These are phyloP conservation scores for Pelagia noctiluca DNA, from an alignment of 30 jellyfish, hydroid and myxozoan genomes.

Conservation along the genomic window DNA sequence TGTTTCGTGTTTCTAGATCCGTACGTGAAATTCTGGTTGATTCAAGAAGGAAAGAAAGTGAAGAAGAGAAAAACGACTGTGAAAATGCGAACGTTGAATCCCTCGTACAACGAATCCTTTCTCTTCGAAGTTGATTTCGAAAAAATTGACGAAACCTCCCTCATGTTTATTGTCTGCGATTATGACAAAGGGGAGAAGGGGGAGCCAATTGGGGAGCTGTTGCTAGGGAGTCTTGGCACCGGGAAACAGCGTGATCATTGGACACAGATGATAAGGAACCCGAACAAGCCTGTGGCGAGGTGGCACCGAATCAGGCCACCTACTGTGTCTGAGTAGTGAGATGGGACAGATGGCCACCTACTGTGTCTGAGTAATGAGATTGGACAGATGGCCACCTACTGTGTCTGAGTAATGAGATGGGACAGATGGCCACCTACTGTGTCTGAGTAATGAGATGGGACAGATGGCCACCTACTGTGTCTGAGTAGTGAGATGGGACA, in stretches of 20 bases:
- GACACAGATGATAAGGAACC: constrained; percentile 90
- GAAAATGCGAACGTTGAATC: constrained; percentile 92
- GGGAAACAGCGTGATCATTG: constrained; percentile 90
- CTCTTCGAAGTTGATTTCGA: constrained; percentile 89
- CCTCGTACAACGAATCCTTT: constrained; percentile 89
- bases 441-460: too few species aligned
- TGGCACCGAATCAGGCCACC: constrained; percentile 96
- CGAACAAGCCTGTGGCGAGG: constrained; percentile 87
- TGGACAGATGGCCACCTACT: too few species aligned
- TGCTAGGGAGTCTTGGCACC: constrained; percentile 86
- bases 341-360: background rate
- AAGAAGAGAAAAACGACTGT: constrained; percentile 92
- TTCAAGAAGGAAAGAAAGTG: constrained; percentile 96
- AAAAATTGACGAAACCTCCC: constrained; percentile 88
- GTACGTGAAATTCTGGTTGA: constrained; percentile 84
- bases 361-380: too few species aligned
- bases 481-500: too few species aligned
- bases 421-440: too few species aligned
- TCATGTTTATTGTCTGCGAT: constrained; percentile 85
- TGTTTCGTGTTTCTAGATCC: constrained; percentile 70
- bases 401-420: too few species aligned
- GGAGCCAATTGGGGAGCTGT: constrained; percentile 95
- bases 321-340: constrained; percentile 50
- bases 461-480: too few species aligned
- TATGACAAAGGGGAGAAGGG: constrained; percentile 99